Base-by-base conservation (phyloP, 2,797 vertebrate genomes). In the Austrolebias charrua region DNA sequence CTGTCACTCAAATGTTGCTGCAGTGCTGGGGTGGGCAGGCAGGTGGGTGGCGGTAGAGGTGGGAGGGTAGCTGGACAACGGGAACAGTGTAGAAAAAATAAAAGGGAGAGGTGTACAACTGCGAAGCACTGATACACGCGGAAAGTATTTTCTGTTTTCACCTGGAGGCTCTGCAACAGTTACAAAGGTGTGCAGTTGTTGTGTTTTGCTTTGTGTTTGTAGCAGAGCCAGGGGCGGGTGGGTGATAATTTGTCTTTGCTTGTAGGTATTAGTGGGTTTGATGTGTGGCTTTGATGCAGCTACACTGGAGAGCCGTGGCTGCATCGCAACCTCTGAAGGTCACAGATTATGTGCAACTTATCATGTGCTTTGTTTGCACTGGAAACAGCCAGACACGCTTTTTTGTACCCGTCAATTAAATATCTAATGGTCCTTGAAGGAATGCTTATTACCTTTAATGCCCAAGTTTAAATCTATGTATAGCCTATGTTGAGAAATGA, bases 1-100 rank as follows among this genome's bases (percentile, higher is more conserved):
- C 88, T 90, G 91, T 91, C 92, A 92, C 82, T 93, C 92, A 91
- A 73, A 78, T 67, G 1, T 53, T 77, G 81, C 76, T 78, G 85
- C 87, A 76, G 77, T 62, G 52, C 43, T n/a, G 63, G 61, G 75
- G 71, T 63, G 78, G 75, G 80, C 53, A 33, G 44, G 75, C 60
- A 66, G 75, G 81, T 56, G 59, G 61, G 81, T 49, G 77, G 75
- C 13, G 13, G 74, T n/a, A n/a, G 67, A 56, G 75, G 71, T 35
- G 18, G 62, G 66, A 71, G 67, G 69, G 66, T 57, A 14, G 64
- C 78, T 6, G 83, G 86, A 84, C 85, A 71, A 58, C 72, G 49
- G 44, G 60, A 74, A 73, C 6, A 53, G 66, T 54, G 55, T 42
- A 48, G 67, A 70, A 5, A 45, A 38, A 19, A 33, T 46, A 20